Evolutionary conservation across 2,113 vertebrate species (phyloP), one percentile per base, ranked within the genome.

Genomic region (Sturnira hondurensis): DNA sequence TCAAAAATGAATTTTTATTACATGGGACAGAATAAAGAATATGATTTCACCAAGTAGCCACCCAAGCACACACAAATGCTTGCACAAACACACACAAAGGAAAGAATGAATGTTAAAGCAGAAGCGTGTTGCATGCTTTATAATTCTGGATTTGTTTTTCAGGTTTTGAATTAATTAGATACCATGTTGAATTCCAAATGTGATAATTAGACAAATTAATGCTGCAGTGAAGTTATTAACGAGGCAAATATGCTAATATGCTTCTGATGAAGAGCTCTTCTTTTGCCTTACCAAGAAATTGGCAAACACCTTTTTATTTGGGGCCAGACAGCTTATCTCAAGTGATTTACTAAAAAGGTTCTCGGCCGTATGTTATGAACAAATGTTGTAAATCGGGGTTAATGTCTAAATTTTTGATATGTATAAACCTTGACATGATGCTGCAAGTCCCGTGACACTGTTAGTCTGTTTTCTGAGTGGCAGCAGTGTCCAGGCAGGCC

Each of bases 151-250:
- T 97, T 97, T 98, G 83, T 95, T 98, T 97, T 97, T 97, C 22
- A 94, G 93, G 73, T 95, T 98, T 98, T 98, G 97, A 98, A 98
- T 98, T 98, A 98, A 99, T 98, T 98, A 98, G 97, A 96, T 97
- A 97, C 98, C 97, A 98, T 98, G 97, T 98, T 99, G 98, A 98
- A 99, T 98, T 98, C 96, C 97, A 98, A 98, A 98, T 98, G 98
- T 70, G 98, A 98, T 99, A 98, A 99, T 98, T 98, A 99, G 98
- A 98, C 96, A 98, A 98, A 98, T 98, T 98, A 99, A 98, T 98
- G 98, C 98, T 98, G 97, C 98, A 98, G 98, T 96, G 97, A 98
- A 98, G 97, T 98, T 99, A 98, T 98, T 99, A 99, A 98, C 98
- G 98, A 98, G 98, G 98, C 93, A 98, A 99, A 98, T 99, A 99